Percentiles rank a stretch among this genome's conserved stretches.
Conservation (phyloP, 2,113 vertebrate species). For the Podocnemis expansa region DNA sequence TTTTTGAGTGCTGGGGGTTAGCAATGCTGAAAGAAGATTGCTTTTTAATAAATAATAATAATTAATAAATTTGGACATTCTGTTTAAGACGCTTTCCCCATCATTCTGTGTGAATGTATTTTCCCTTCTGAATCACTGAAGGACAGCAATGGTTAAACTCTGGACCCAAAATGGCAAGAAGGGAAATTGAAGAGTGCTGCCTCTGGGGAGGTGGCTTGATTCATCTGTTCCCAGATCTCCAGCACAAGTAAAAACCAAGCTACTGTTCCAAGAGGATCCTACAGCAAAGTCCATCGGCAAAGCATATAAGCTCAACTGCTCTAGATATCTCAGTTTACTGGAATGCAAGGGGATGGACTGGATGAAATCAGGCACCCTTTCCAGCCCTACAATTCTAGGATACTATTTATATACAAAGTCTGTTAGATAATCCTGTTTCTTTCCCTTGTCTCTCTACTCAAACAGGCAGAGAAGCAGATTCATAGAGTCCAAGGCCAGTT, state of each 20-base stretch:
- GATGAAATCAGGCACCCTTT: no score
- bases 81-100: background rate
- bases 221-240: background rate
- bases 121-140: background rate
- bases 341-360: no score
- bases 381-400: no score
- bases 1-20: background rate
- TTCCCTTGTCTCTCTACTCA: background rate
- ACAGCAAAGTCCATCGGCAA: background rate
- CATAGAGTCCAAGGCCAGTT: background rate
- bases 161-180: background rate
- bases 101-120: background rate
- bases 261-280: background rate
- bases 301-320: no score
- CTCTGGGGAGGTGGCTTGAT: no score
- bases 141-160: background rate
- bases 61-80: background rate
- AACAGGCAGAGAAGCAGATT: background rate
- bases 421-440: background rate
- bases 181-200: background rate
- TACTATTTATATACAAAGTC: no score
- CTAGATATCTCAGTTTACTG: no score
- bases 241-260: fast-evolving
- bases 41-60: background rate
- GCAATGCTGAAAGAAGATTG: background rate